phyloP scores from a whole-genome alignment of 2,797 vertebrate genomes.

The Protonibea diacanthus region DNA sequence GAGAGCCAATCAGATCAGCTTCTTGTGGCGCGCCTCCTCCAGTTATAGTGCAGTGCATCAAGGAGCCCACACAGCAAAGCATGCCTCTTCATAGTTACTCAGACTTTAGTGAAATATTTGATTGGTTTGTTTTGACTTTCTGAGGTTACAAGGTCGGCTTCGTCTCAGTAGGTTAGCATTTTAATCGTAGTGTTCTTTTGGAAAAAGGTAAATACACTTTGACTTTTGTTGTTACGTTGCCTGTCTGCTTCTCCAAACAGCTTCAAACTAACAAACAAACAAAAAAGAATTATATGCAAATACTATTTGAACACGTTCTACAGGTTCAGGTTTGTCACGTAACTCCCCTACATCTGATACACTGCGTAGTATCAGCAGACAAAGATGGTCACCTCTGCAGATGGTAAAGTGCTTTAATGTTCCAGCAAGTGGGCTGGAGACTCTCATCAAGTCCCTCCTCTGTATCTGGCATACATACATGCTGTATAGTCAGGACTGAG shows the following conservation, averaged over 20 bases:
- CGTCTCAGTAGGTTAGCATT: neutral
- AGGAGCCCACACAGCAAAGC: slow-evolving; percentile 21
- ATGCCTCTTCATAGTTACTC: slow-evolving; percentile 16
- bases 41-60: slow-evolving; percentile 9
- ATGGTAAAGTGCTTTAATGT: neutral
- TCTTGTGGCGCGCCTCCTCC: slow-evolving; percentile 12
- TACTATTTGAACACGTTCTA: slow-evolving; percentile 14
- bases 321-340: slow-evolving; percentile 12
- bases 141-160: neutral
- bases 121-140: neutral
- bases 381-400: neutral
- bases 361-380: neutral
- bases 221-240: neutral
- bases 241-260: neutral
- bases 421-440: neutral
- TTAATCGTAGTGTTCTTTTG: neutral
- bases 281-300: slow-evolving; percentile 5
- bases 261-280: neutral
- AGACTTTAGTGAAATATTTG: neutral
- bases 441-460: neutral
- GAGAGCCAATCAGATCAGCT: slow-evolving; percentile 27
- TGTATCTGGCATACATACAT: neutral
- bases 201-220: neutral
- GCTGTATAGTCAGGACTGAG: neutral
- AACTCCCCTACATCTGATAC: neutral